A percentile compares a stretch with the other conserved stretches of the same genome.
Evolutionary conservation across 2,888 invertebrate species (phyloP).

Genomic region (Hedychridium roseum): DNA sequence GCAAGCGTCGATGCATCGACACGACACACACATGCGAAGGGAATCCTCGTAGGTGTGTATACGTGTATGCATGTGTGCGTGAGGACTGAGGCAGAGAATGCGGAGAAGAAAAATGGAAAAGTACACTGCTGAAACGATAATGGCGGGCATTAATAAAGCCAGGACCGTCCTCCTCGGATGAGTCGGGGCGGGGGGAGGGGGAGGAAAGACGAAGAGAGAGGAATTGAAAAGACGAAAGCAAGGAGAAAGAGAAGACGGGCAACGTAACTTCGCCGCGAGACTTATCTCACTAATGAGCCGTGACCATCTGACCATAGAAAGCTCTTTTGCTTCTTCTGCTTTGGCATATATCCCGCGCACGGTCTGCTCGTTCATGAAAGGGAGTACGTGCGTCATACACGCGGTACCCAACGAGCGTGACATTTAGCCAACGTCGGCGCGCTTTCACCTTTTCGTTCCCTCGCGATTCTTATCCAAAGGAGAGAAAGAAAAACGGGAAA

Average conservation of each 20-base stretch:
- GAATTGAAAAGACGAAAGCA: background rate
- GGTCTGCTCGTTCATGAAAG: background rate
- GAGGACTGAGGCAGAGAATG: too few relatives aligned
- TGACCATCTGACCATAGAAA: slow-evolving; percentile 47
- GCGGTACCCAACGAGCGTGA: slow-evolving; percentile 4
- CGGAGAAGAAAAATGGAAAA: slow-evolving; percentile 13
- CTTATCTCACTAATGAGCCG: slow-evolving; percentile 54
- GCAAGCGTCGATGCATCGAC: too few relatives aligned
- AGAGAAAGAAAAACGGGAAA: slow-evolving; percentile 1
- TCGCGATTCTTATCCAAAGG: slow-evolving; percentile 3
- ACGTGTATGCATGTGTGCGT: too few relatives aligned
- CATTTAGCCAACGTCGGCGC: slow-evolving; percentile 6
- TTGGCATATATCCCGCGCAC: background rate
- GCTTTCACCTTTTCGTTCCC: background rate
- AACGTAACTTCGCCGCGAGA: slow-evolving; percentile 28
- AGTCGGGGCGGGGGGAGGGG: slow-evolving; percentile 4
- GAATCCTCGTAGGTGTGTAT: too few relatives aligned
- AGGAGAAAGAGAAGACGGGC: slow-evolving; percentile 3
- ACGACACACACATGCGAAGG: too few relatives aligned
- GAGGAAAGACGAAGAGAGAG: slow-evolving; percentile 3
- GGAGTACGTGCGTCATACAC: background rate
- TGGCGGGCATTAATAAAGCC: slow-evolving; percentile 35
- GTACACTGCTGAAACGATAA: slow-evolving; percentile 32
- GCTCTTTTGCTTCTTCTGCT: slow-evolving; percentile 6
- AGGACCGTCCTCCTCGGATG: slow-evolving; percentile 11